A percentile compares a stretch with the other conserved stretches of the same genome.
Conservation (phyloP, 2,113 vertebrate species). For the Diadophis punctatus region DNA sequence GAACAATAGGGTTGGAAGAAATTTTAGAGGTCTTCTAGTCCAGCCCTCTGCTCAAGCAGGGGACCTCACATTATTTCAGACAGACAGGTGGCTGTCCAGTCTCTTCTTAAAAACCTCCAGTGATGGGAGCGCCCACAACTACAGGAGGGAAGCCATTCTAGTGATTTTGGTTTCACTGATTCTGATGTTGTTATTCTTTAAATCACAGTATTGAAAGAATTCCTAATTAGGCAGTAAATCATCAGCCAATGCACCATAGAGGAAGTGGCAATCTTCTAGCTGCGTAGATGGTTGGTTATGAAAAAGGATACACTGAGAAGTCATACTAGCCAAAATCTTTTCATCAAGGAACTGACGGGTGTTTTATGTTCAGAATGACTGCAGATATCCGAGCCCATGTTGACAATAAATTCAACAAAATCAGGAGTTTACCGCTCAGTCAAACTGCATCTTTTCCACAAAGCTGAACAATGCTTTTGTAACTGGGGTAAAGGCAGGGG, state of each 20-base stretch:
- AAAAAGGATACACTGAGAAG: slow-evolving; percentile 20
- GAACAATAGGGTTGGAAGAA: neutral
- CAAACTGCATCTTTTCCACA: neutral
- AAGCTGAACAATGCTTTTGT: neutral
- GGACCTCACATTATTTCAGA: neutral
- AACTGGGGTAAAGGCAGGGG: neutral
- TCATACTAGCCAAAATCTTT: slow-evolving; percentile 5
- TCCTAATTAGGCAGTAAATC: neutral
- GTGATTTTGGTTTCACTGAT: neutral
- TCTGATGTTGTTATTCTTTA: neutral
- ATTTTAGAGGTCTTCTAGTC: neutral
- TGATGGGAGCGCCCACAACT: neutral
- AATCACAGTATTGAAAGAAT: neutral
- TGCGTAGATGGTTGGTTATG: neutral
- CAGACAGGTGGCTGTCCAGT: neutral
- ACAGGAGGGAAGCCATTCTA: neutral
- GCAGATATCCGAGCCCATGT: slow-evolving; percentile 24
- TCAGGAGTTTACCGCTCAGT: slow-evolving; percentile 1
- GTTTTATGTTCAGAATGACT: slow-evolving; percentile 1
- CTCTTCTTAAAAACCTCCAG: neutral
- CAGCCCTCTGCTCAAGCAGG: neutral
- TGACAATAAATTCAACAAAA: slow-evolving; percentile 19
- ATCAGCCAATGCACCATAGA: neutral
- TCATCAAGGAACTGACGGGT: slow-evolving; percentile 7
- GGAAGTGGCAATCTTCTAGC: neutral